These are phyloP conservation scores for Philonicus albiceps DNA, from an alignment of 2,888 invertebrate genomes.

Conservation along the genomic window DNA sequence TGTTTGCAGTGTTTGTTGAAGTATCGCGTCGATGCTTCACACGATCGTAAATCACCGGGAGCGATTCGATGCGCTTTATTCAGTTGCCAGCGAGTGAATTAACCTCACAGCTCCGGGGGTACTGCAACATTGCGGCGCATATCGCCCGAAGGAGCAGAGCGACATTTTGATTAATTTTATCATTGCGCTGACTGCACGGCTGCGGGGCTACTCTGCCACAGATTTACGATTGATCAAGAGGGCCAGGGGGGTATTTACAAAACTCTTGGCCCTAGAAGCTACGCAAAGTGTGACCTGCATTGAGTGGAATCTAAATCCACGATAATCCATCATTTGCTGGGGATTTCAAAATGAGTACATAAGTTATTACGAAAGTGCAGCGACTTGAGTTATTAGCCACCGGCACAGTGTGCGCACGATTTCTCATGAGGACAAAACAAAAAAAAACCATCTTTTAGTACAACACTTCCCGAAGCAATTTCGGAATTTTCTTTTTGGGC, in stretches of 20 bases:
- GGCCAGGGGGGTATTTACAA: neutral
- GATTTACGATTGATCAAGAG: neutral
- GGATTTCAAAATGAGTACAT: neutral
- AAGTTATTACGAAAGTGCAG: neutral
- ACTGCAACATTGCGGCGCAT: neutral
- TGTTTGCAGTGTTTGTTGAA: neutral
- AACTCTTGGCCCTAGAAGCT: neutral
- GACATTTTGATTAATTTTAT: neutral
- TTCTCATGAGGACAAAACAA: neutral
- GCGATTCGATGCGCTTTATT: conserved; percentile 32
- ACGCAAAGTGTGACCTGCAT: neutral
- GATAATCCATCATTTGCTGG: neutral
- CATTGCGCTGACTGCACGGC: neutral
- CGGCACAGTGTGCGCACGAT: neutral
- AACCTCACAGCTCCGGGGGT: neutral
- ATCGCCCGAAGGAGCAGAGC: neutral
- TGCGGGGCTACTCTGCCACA: neutral
- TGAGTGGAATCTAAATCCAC: neutral
- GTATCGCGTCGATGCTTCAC: neutral
- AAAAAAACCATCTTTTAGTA: neutral
- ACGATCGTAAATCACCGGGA: conserved; percentile 27
- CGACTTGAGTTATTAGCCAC: neutral
- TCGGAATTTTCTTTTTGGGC: neutral
- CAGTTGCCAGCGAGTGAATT: neutral
- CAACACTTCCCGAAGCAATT: neutral